phyloP scores from a whole-genome alignment of 2,888 invertebrate genomes.

The Agriopis aurantiaria region DNA sequence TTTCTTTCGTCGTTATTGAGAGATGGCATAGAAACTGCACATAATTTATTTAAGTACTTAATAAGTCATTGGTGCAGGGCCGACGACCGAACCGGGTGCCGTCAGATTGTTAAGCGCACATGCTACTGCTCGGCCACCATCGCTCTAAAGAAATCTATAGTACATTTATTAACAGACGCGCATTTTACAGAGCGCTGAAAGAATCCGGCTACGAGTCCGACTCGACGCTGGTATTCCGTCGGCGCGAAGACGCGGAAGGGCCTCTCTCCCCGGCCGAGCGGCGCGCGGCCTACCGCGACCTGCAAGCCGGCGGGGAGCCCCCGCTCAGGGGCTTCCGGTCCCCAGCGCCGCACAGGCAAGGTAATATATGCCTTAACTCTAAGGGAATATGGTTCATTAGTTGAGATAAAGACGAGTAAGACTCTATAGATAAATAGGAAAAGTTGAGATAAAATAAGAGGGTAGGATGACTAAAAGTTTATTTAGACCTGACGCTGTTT shows the following conservation, averaged over 20 bases:
- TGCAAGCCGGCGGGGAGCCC: constrained; percentile 98
- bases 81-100: too few relatives aligned
- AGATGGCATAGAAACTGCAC: too few relatives aligned
- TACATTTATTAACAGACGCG: not conserved
- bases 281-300: constrained; percentile 93
- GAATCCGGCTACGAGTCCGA: constrained; percentile 97
- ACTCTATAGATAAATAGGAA: too few relatives aligned
- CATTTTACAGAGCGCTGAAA: constrained; percentile 90
- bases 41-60: too few relatives aligned
- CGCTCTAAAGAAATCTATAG: not conserved
- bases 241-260: constrained; percentile 89
- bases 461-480: not conserved
- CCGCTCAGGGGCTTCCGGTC: constrained; percentile 97
- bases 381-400: not conserved
- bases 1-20: too few relatives aligned
- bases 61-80: too few relatives aligned
- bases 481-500: not conserved
- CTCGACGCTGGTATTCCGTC: constrained; percentile 94
- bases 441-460: too few relatives aligned
- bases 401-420: not conserved
- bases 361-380: constrained; percentile 49
- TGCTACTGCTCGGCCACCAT: too few relatives aligned
- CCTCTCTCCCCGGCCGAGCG: constrained; percentile 94
- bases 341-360: constrained; percentile 90
- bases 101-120: too few relatives aligned